phyloP scores from a whole-genome alignment of 2,797 vertebrate species.

The Hephaestus fuliginosus region DNA sequence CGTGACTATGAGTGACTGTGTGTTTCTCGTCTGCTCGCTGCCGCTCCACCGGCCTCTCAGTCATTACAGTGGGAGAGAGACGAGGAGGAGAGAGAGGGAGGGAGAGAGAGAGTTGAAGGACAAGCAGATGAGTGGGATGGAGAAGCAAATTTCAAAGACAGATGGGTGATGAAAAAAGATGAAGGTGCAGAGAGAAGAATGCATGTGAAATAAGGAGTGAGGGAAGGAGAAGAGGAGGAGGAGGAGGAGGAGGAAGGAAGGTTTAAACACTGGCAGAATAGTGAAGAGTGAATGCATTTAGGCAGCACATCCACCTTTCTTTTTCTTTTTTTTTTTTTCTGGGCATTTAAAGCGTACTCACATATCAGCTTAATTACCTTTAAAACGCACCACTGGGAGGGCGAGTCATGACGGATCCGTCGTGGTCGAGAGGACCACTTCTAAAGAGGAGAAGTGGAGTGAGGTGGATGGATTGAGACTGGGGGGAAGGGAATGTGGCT shows the following conservation, averaged over 20 bases:
- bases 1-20: conserved; percentile 58
- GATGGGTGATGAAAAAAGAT: conserved; percentile 60
- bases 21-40: conserved; percentile 52
- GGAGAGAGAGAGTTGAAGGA: conserved; percentile 65
- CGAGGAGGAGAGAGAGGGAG: conserved; percentile 7
- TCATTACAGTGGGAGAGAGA: conserved; percentile 43
- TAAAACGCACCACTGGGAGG: conserved; percentile 61
- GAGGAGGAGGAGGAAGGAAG: conserved; percentile 12
- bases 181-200: conserved; percentile 38
- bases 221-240: conserved; percentile 11
- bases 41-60: conserved; percentile 38
- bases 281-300: conserved; percentile 54
- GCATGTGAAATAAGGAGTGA: conserved; percentile 33
- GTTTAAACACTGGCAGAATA: conserved; percentile 36
- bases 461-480: conserved; percentile 57
- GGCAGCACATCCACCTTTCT: conserved; percentile 29
- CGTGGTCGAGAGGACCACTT: conserved; percentile 32
- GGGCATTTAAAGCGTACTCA: conserved; percentile 51
- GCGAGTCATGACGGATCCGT: conserved; percentile 45
- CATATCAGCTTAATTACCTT: conserved; percentile 70
- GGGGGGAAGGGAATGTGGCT: conserved; percentile 73
- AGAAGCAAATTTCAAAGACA: conserved; percentile 65
- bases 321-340: conserved; percentile 11
- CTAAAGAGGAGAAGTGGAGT: conserved; percentile 44
- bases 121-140: conserved; percentile 62